Conservation (phyloP, 2,113 vertebrate genomes). For the Helogale parvula region DNA sequence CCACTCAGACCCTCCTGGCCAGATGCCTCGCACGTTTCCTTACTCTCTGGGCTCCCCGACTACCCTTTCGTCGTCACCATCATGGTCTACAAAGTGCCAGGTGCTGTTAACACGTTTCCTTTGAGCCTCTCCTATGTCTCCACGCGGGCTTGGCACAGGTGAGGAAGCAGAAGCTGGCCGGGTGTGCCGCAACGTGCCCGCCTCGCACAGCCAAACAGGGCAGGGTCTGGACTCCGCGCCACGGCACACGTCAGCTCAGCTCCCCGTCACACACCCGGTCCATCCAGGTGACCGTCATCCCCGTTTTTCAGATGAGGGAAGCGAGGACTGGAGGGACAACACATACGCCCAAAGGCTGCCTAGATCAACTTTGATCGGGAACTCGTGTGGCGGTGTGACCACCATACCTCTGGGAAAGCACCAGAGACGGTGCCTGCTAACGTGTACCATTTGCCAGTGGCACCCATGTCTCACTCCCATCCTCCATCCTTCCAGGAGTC, state of each 20-base stretch:
- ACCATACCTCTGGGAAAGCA: fast-evolving
- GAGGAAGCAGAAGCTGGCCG: not conserved
- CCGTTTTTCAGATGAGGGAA: not conserved
- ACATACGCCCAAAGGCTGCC: fast-evolving
- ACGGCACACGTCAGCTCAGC: not conserved
- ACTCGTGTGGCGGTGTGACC: fast-evolving
- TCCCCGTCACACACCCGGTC: too few species aligned
- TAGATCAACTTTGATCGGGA: too few species aligned
- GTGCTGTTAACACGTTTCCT: not conserved
- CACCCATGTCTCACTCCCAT: not conserved
- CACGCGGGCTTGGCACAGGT: not conserved
- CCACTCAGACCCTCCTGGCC: fast-evolving
- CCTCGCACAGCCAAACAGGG: not conserved
- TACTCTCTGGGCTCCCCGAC: not conserved
- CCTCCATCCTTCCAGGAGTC: not conserved
- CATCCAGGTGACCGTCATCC: not conserved
- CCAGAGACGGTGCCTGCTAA: fast-evolving
- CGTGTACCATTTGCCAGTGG: fast-evolving
- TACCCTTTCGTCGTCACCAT: not conserved
- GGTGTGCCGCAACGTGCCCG: too few species aligned
- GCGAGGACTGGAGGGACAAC: not conserved
- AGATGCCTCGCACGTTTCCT: fast-evolving
- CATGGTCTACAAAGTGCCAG: not conserved
- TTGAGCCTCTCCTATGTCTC: not conserved
- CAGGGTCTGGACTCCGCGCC: fast-evolving